phyloP scores from a whole-genome alignment of 2,888 invertebrate species.

The Catocala sponsa region DNA sequence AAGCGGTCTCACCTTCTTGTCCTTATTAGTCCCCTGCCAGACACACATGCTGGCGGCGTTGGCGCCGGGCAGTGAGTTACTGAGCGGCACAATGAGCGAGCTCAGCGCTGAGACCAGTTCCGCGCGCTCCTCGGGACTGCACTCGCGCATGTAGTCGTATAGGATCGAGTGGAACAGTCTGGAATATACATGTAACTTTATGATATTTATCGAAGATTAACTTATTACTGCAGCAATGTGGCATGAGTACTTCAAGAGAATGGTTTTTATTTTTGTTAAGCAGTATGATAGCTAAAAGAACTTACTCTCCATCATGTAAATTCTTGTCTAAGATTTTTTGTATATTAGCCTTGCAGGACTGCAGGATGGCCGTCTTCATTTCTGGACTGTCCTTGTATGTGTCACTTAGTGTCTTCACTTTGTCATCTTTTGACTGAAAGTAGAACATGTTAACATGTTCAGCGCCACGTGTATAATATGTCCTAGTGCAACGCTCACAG shows the following conservation, averaged over 20 bases:
- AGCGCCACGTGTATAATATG: no score
- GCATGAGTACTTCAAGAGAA: no score
- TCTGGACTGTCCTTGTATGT: conserved; percentile 90
- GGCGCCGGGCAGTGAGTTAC: conserved; percentile 94
- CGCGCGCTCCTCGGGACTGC: conserved; percentile 90
- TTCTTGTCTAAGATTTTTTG: conserved; percentile 92
- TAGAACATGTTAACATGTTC: conserved; percentile 4
- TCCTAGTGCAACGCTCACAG: no score
- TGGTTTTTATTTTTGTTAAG: no score
- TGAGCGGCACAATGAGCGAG: conserved; percentile 89
- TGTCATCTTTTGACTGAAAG: conserved; percentile 90
- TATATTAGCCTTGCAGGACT: conserved; percentile 92
- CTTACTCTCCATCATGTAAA: conserved; percentile 89
- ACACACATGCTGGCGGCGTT: conserved; percentile 94
- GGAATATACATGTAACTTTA: conserved; percentile 21
- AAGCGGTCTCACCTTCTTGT: conserved; percentile 89
- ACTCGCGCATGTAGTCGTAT: conserved; percentile 93
- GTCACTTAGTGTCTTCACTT: conserved; percentile 91
- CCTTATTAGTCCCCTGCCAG: conserved; percentile 95
- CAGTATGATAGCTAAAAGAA: conserved; percentile 18
- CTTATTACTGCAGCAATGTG: no score
- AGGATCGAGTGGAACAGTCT: conserved; percentile 94
- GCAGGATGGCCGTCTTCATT: conserved; percentile 92
- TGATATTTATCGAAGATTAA: no score
- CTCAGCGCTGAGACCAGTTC: conserved; percentile 93